A percentile compares a stretch with the other conserved stretches of the same genome.
Conservation (phyloP, 2,797 vertebrate species). For the Fistularia commersonii region DNA sequence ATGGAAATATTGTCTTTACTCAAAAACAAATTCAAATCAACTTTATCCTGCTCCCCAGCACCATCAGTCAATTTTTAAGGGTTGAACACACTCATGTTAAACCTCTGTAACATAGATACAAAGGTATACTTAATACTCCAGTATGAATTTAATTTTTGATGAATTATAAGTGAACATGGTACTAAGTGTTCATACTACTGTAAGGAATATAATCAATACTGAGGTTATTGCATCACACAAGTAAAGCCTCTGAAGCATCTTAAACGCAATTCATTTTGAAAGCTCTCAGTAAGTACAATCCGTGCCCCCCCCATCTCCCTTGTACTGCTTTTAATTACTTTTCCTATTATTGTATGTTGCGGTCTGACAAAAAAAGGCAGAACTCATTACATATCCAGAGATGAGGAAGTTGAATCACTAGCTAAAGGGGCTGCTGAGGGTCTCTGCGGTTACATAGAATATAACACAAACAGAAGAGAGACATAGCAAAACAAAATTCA, state of each 20-base stretch:
- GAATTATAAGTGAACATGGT: conserved; percentile 30
- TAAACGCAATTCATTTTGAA: conserved; percentile 60
- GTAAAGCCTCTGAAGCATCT: conserved; percentile 41
- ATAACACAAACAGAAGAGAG: conserved; percentile 52
- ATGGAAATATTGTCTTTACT: conserved; percentile 41
- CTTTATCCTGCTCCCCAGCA: conserved; percentile 32
- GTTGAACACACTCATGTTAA: conserved; percentile 31
- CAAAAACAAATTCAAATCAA: conserved; percentile 56
- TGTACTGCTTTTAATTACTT: conserved; percentile 77
- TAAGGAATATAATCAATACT: conserved; percentile 22
- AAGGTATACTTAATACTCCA: conserved; percentile 11
- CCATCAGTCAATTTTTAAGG: conserved; percentile 27
- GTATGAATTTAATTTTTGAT: conserved; percentile 37
- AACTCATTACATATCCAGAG: conserved; percentile 77
- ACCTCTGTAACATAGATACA: conserved; percentile 38
- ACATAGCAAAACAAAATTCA: conserved; percentile 33
- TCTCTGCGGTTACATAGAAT: conserved; percentile 59
- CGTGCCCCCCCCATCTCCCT: conserved; percentile 33
- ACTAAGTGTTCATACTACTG: conserved; percentile 18
- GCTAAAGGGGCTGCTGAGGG: conserved; percentile 65
- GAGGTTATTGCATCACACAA: conserved; percentile 19
- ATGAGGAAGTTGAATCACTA: conserved; percentile 72
- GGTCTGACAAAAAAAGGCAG: conserved; percentile 74
- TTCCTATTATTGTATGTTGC: conserved; percentile 73
- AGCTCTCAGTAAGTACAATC: conserved; percentile 55